Base-by-base conservation (phyloP, 2,797 vertebrate species). In the Lindbergichthys nudifrons region DNA sequence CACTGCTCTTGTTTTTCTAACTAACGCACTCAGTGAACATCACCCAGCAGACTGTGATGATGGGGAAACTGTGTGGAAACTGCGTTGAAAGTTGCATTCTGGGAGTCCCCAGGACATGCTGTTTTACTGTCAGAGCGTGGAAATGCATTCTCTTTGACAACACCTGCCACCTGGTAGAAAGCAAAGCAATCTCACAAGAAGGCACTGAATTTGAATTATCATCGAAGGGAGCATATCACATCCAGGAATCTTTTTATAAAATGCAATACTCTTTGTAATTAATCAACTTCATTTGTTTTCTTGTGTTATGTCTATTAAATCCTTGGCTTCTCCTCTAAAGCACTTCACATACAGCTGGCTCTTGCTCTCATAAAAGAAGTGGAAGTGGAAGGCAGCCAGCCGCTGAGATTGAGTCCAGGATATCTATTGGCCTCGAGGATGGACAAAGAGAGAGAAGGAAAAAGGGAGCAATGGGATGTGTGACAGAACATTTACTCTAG, bases 361-460 rank as follows among this genome's bases (percentile, higher is more conserved):
- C 79, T 69, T 65, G 52, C 70, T 81, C 77, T 72, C 61, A 59
- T 80, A 70, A 85, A 59, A 70, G 56, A 68, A 65, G 51, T 66
- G 53, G 72, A 70, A 57, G 75, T 83, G 87, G 83, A 87, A 72
- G 32, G 68, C 70, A 59, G 83, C 88, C 88, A 86, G 76, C n/a
- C 14, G 3, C 68, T 45, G 56, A 75, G 81, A 80, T 77, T 21
- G 54, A 82, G 76, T 69, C 72, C 26, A 51, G 69, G 79, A 81
- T 81, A 36, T 70, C 59, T 72, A 63, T 48, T 65, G 73, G 76
- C 82, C 80, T 74, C 15, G 4, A 79, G 75, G 78, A 71, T 11
- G 72, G 74, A 79, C 66, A 39, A 16, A 15, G 41, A 18, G 47
- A 23, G 68, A 30, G 16, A 32, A 39, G 9, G 57, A 2, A 7